Evolutionary conservation across 92 coral and sea anemone genomes (phyloP).

Genomic region (Heliopora coerulea): DNA sequence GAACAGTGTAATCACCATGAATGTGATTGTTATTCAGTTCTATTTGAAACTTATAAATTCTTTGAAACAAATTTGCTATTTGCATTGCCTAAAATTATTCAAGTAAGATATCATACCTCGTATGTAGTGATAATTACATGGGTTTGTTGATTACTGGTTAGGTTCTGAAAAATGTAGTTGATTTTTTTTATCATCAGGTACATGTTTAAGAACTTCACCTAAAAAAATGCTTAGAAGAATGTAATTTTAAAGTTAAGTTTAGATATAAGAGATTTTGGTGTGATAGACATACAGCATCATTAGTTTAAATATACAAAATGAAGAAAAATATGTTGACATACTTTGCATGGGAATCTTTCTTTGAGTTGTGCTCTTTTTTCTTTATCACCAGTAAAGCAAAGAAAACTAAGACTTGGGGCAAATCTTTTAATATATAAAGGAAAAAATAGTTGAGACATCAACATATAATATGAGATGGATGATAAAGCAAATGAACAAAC

Average conservation of each 20-base stretch:
- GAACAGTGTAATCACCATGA: not conserved
- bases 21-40: not conserved
- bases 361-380: constrained; percentile 66
- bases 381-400: constrained; percentile 71
- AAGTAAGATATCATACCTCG: no score
- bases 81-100: no score
- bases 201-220: no score
- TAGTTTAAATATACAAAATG: constrained; percentile 2
- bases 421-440: constrained; percentile 45
- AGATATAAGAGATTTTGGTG: no score
- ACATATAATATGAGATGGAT: no score
- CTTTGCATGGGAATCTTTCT: constrained; percentile 24
- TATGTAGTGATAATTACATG: constrained; percentile 74
- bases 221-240: no score
- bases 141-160: constrained; percentile 25
- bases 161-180: not conserved
- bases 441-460: not conserved
- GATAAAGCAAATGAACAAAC: no score
- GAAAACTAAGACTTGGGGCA: constrained; percentile 56
- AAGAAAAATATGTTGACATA: constrained; percentile 1
- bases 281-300: no score
- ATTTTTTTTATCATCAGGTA: no score
- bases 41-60: no score
- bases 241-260: no score
- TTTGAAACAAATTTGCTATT: no score